Evolutionary conservation across 2,888 invertebrate species (phyloP).

Genomic region (Hypolimnas misippus): DNA sequence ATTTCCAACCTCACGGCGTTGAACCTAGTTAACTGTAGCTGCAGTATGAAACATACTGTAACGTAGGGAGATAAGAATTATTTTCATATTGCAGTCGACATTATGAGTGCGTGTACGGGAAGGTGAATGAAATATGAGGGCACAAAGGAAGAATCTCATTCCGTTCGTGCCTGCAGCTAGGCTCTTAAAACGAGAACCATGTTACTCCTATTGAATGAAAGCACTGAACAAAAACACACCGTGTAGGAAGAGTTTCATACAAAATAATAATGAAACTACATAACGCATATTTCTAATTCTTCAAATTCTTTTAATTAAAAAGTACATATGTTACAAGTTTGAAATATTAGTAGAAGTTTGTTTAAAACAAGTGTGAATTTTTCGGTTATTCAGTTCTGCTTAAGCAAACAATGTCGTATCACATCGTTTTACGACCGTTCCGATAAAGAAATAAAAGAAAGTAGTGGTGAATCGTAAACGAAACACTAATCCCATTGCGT

Average conservation of each 20-base stretch:
- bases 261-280: background rate
- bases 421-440: constrained; percentile 57
- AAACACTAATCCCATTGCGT: constrained; percentile 76
- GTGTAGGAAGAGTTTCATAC: constrained; percentile 2
- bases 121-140: constrained; percentile 72
- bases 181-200: constrained; percentile 47
- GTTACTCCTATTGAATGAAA: constrained; percentile 37
- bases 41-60: constrained; percentile 57
- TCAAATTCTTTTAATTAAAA: background rate
- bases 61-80: constrained; percentile 51
- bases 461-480: constrained; percentile 76
- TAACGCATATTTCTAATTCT: background rate
- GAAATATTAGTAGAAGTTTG: too few species aligned
- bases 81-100: constrained; percentile 49
- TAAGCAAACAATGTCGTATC: constrained; percentile 44
- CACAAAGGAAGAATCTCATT: constrained; percentile 74
- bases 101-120: constrained; percentile 59
- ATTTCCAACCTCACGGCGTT: constrained; percentile 62
- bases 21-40: constrained; percentile 41
- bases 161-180: constrained; percentile 63
- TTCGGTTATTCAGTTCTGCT: background rate
- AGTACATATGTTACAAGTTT: background rate
- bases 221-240: constrained; percentile 19
- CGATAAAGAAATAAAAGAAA: constrained; percentile 69
- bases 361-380: background rate